Base-by-base conservation (phyloP, 2,113 vertebrate genomes). In the Motacilla alba region DNA sequence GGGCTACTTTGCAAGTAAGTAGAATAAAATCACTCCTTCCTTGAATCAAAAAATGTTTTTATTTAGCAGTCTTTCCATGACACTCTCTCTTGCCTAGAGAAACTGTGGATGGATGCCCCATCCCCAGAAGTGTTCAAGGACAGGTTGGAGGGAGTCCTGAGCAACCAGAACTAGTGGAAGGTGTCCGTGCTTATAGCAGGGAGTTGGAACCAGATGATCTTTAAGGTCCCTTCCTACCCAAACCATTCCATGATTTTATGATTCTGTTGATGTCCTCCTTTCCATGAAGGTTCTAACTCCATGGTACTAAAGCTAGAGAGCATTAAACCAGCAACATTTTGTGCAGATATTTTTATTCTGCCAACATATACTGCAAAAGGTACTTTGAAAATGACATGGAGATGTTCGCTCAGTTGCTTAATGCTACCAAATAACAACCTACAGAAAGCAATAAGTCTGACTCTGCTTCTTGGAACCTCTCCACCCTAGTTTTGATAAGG, bases 1-100 rank as follows among this genome's bases (percentile, higher is more conserved):
- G 84, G 98, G 99, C 83, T 99, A 98, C 96, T 99, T 98, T 97
- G 93, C 97, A 90, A 98, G 99, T 99, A 98, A 99, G 99, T 99
- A 73, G 79, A 78, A n/a, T 31, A 72, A 84, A 85, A 59, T 58
- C 28, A 46, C 26, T 52, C 53, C 31, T 83, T 64, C 21, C 13
- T 68, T 58, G 13, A 66, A 23, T 87, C 15, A 64, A 87, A 72
- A 76, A 62, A 55, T n/a, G 7, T 41, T 30, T 68, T 28, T 35
- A 27, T 74, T 47, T 83, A 62, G 9, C 39, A 82, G 44, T 39
- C 41, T 68, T 75, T 55, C 30, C 26, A 46, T 46, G 11, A 62
- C 15, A 26, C 9, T 35, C 11, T 39, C 15, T 41, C 41, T 62
- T 76, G 21, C 47, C 21, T 30, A 27, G 30, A 55, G 24, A 68